Base-by-base conservation (phyloP, 2,888 invertebrate genomes). In the Nymphalis urticae region DNA sequence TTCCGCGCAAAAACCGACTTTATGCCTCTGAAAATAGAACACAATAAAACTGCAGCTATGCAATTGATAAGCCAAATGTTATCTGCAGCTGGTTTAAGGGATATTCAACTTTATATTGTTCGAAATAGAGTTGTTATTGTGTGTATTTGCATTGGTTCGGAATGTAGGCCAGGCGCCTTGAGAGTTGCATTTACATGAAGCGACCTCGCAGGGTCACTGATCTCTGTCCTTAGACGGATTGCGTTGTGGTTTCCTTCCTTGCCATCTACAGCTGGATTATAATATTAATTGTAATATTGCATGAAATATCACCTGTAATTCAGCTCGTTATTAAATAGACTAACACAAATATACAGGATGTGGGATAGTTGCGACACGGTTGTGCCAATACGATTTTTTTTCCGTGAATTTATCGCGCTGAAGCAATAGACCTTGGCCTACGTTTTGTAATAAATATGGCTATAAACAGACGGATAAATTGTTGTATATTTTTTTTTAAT, bases 101-200 rank as follows among this genome's bases (percentile, higher is more conserved):
- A 83, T 68, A 77, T 62, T 80, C 67, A 76, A 72, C 68, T 68
- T 51, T 73, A 68, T 58, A 13, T 9, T 0, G 0, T 16, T 47
- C 8, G 50, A 2, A 17, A 54, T 69, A 73, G 67, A 65, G 69
- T 70, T 62, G 70, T 50, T 64, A 10, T 47, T 60, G 62, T 32
- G 50, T 47, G 64, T 32, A 51, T 54, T 36, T 27, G 54, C 67
- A 58, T 71, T 72, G 63, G 71, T 64, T 51, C 36, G 66, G 86
- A 86, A 91, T 85, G 84, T 92, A 87, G 91, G 92, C 84, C 91
- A 85, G 80, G 79, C 80, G 82, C 92, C 91, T 92, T 91, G 92
- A 89, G 88, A 81, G 80, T 78, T 77, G 84, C 85, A 90, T 92
- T 92, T 88, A 85, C 91, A 90, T 91, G 85, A 79, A 65, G 67